These are phyloP conservation scores for Colletes latitarsis DNA, from an alignment of 1,140 invertebrate species.

Conservation along the genomic window DNA sequence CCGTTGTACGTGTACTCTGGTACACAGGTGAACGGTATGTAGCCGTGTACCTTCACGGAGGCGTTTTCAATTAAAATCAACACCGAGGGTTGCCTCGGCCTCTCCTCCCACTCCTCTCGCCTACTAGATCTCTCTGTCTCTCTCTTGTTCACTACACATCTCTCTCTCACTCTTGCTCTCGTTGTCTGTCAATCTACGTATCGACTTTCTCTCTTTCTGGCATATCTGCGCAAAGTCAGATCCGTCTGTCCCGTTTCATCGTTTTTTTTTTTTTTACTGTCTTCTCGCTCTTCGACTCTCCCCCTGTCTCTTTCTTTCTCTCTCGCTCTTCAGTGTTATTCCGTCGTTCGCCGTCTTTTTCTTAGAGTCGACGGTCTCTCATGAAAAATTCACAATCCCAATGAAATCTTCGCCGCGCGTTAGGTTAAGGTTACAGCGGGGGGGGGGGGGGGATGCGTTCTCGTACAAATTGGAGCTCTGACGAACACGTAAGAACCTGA, in stretches of 20 bases:
- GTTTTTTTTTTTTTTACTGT: not conserved
- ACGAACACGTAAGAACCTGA: too few relatives aligned
- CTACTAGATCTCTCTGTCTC: conserved; percentile 1
- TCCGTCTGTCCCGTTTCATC: not conserved
- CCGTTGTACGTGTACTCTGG: conserved; percentile 29
- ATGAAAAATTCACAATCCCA: conserved; percentile 53
- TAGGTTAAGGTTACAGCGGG: not conserved
- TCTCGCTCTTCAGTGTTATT: too few relatives aligned
- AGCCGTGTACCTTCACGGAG: conserved; percentile 65
- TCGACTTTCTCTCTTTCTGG: conserved; percentile 9
- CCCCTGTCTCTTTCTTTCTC: not conserved
- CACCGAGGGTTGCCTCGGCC: conserved; percentile 58
- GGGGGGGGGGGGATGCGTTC: too few relatives aligned
- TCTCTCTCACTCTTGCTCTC: conserved; percentile 1
- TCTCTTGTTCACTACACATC: not conserved
- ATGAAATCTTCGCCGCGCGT: conserved; percentile 49
- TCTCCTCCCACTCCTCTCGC: not conserved
- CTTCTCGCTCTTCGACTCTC: too few relatives aligned
- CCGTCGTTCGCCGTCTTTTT: not conserved
- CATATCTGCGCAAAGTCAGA: conserved; percentile 45
- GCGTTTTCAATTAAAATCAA: conserved; percentile 79
- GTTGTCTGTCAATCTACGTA: conserved; percentile 1
- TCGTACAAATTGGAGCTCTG: too few relatives aligned
- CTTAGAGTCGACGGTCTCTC: not conserved
- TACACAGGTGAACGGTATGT: conserved; percentile 26